phyloP scores from a whole-genome alignment of 1,140 invertebrate species.

The Epicauta chinensis region DNA sequence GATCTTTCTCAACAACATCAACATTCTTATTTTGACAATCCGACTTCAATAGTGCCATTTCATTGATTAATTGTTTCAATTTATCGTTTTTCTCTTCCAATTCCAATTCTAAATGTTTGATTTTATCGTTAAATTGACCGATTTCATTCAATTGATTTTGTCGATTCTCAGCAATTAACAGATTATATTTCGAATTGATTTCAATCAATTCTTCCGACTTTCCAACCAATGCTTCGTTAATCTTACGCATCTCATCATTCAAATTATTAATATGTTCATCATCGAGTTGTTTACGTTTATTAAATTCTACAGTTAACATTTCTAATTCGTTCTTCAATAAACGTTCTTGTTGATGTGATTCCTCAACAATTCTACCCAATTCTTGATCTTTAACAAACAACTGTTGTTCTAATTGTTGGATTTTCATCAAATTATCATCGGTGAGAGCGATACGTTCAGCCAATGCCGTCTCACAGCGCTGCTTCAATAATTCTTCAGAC shows the following conservation, averaged over 20 bases:
- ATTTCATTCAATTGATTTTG: slow-evolving; percentile 43
- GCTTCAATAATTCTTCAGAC: slow-evolving; percentile 2
- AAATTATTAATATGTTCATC: slow-evolving; percentile 27
- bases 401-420: slow-evolving; percentile 3
- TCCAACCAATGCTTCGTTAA: slow-evolving; percentile 42
- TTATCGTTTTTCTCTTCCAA: slow-evolving; percentile 42
- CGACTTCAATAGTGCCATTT: slow-evolving; percentile 41
- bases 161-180: slow-evolving; percentile 39
- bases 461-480: slow-evolving; percentile 1
- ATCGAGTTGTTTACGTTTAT: too few relatives aligned
- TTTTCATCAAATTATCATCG: slow-evolving; percentile 3
- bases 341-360: too few relatives aligned
- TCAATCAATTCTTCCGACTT: slow-evolving; percentile 34
- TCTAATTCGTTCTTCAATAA: too few relatives aligned
- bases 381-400: too few relatives aligned
- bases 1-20: slow-evolving; percentile 13
- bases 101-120: slow-evolving; percentile 7
- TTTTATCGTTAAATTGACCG: slow-evolving; percentile 8
- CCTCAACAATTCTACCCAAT: too few relatives aligned
- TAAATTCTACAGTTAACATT: too few relatives aligned
- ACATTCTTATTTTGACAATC: slow-evolving; percentile 23
- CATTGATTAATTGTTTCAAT: slow-evolving; percentile 40
- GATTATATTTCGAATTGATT: slow-evolving; percentile 41
- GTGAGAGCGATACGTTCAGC: neutral
- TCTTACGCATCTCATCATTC: slow-evolving; percentile 40